A percentile compares a stretch with the other conserved stretches of the same genome.
Evolutionary conservation across 2,113 vertebrate genomes (phyloP).

Genomic region (Chrysemys picta): DNA sequence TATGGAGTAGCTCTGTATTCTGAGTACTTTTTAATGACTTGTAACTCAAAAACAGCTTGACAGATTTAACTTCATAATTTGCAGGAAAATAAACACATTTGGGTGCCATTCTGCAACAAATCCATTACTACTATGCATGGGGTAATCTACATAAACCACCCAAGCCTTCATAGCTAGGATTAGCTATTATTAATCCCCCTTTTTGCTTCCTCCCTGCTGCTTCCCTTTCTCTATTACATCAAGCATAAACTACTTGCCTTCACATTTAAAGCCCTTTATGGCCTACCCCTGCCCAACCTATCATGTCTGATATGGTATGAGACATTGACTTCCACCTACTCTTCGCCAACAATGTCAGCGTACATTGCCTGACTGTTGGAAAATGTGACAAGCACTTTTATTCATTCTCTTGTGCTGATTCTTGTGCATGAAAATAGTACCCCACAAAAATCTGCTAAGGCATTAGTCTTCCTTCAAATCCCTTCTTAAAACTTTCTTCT

Average conservation of each 20-base stretch:
- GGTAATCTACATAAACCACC: constrained; percentile 52
- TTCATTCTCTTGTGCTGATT: not conserved
- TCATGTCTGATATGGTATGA: not conserved
- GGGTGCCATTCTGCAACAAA: constrained; percentile 43
- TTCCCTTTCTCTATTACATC: constrained; percentile 3
- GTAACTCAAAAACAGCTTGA: constrained; percentile 26
- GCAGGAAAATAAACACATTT: constrained; percentile 3
- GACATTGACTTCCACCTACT: not conserved
- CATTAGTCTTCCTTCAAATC: not conserved
- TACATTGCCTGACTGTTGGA: not conserved
- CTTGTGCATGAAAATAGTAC: fast-evolving
- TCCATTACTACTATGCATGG: constrained; percentile 30
- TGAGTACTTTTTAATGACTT: constrained; percentile 25
- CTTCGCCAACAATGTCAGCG: not conserved
- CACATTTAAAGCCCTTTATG: constrained; percentile 16
- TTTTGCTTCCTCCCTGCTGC: not conserved
- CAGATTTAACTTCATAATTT: constrained; percentile 44
- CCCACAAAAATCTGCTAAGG: not conserved
- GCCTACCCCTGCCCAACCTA: not conserved
- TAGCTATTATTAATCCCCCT: constrained; percentile 53
- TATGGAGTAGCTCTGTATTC: not conserved
- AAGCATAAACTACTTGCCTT: constrained; percentile 23
- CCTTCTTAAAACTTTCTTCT: not conserved
- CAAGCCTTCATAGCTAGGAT: constrained; percentile 54
- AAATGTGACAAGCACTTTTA: not conserved